These are phyloP conservation scores for Melanchra persicariae DNA, from an alignment of 2,888 invertebrate species.

Conservation along the genomic window DNA sequence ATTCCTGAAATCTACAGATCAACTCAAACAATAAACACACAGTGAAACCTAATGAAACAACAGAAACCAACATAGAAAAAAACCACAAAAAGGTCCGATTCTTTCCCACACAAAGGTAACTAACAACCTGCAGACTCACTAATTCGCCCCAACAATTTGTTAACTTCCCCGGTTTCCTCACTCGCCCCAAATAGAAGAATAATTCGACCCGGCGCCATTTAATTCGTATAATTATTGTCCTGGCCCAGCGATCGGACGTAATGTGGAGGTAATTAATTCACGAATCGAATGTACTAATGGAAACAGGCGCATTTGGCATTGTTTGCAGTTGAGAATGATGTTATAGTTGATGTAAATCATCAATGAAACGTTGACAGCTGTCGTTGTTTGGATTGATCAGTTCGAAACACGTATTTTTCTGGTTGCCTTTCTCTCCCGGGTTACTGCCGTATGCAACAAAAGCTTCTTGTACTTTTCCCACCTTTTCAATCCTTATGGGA, in stretches of 20 bases:
- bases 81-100: slow-evolving; percentile 17
- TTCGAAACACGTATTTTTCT: neutral
- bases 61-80: slow-evolving; percentile 7
- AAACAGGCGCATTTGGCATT: slow-evolving; percentile 20
- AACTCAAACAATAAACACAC: neutral
- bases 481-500: slow-evolving; percentile 9
- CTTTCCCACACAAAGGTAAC: slow-evolving; percentile 42
- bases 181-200: slow-evolving; percentile 52
- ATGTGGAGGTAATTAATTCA: slow-evolving; percentile 58
- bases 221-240: slow-evolving; percentile 62
- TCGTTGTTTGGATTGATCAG: slow-evolving; percentile 19
- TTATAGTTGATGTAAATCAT: slow-evolving; percentile 11
- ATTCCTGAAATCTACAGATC: neutral
- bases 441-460: neutral
- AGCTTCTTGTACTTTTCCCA: neutral
- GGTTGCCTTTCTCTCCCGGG: neutral
- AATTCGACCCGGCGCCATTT: slow-evolving; percentile 53
- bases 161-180: slow-evolving; percentile 50
- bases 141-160: slow-evolving; percentile 61
- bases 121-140: slow-evolving; percentile 42
- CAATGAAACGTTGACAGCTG: neutral
- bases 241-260: slow-evolving; percentile 31
- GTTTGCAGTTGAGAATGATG: slow-evolving; percentile 30
- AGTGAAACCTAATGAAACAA: slow-evolving; percentile 19
- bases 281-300: slow-evolving; percentile 43